Conservation (phyloP, 1,140 invertebrate genomes). For the Atta cephalotes region DNA sequence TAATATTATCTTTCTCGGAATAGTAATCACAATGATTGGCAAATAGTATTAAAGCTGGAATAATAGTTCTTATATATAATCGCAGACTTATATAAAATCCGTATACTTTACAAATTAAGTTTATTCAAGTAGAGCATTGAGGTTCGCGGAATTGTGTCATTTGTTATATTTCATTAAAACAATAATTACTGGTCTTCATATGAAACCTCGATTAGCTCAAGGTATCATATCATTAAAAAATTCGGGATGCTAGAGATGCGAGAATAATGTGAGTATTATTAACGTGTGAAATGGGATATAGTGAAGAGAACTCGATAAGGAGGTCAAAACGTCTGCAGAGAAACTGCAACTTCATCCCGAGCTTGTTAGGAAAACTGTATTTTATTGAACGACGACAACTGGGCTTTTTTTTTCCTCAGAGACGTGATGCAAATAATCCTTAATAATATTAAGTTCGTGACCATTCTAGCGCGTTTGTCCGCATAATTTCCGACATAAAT, state of each 20-base stretch:
- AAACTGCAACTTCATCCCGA: constrained; percentile 2
- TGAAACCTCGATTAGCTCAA: neutral
- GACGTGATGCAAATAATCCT: constrained; percentile 33
- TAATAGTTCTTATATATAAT: constrained; percentile 25
- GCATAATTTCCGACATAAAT: constrained; percentile 49
- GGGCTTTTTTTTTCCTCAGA: neutral
- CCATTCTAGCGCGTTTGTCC: neutral
- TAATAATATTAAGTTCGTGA: neutral
- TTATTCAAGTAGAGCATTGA: neutral
- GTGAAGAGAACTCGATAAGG: constrained; percentile 13
- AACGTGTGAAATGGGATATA: constrained; percentile 27
- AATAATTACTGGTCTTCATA: constrained; percentile 11
- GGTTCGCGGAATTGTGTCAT: neutral
- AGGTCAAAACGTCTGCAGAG: constrained; percentile 48
- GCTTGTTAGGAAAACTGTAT: constrained; percentile 26
- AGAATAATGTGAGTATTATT: constrained; percentile 45
- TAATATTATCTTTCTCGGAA: neutral
- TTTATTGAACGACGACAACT: constrained; percentile 29
- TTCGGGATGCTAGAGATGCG: neutral
- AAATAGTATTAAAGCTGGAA: neutral
- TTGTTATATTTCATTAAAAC: neutral
- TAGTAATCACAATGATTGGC: neutral
- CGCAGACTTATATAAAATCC: neutral
- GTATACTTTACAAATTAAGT: constrained; percentile 18
- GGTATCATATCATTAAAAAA: neutral